Evolutionary conservation across 2,888 invertebrate genomes (phyloP).

Genomic region (Nemapogon koenigi): DNA sequence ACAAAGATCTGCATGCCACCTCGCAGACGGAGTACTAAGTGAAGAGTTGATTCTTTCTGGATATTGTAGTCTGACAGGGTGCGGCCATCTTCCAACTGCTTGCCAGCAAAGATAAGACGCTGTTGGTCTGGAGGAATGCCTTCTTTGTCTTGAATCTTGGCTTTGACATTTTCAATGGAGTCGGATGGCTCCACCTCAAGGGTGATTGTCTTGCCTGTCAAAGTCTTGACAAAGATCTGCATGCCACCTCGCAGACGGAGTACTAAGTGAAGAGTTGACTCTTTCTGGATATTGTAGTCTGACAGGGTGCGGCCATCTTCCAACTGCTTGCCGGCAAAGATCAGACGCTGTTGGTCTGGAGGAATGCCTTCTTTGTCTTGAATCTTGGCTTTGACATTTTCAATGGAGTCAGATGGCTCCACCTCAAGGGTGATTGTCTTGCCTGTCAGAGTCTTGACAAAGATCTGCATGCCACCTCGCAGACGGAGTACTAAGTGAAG

Average conservation of each 20-base stretch:
- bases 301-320: constrained; percentile 45
- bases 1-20: constrained; percentile 26
- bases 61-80: constrained; percentile 40
- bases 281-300: constrained; percentile 47
- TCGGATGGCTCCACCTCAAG: constrained; percentile 37
- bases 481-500: constrained; percentile 15
- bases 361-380: constrained; percentile 43
- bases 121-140: constrained; percentile 43
- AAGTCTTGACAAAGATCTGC: constrained; percentile 40
- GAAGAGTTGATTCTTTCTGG: constrained; percentile 38
- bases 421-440: constrained; percentile 17
- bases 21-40: constrained; percentile 33
- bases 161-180: constrained; percentile 40
- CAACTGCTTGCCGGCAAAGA: constrained; percentile 40
- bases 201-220: constrained; percentile 39
- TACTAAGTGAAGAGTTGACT: constrained; percentile 40
- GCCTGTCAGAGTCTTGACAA: constrained; percentile 16
- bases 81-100: constrained; percentile 38
- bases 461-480: constrained; percentile 17
- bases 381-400: constrained; percentile 43
- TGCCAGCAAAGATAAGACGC: constrained; percentile 37
- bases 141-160: constrained; percentile 42
- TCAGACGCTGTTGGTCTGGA: constrained; percentile 38
- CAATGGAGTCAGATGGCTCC: constrained; percentile 27
- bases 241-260: constrained; percentile 41